Percentiles rank a stretch among this genome's conserved stretches.
These are phyloP conservation scores for Achroia grisella DNA, from an alignment of 1,140 invertebrate genomes.

Conservation along the genomic window DNA sequence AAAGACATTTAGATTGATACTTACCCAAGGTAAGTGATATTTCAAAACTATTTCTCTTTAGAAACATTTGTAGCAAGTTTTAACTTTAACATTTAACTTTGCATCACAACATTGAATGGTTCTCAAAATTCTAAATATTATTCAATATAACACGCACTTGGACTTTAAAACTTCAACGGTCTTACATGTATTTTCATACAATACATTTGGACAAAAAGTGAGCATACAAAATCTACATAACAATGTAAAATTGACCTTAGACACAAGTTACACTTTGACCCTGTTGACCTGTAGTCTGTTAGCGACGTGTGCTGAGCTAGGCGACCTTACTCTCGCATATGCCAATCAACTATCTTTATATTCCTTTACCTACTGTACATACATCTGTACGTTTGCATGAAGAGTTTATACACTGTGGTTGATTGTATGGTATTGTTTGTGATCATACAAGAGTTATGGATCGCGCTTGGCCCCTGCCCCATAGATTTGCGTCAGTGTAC, in stretches of 20 bases:
- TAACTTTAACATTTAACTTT: too few species aligned
- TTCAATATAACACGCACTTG: neutral
- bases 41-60: too few species aligned
- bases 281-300: constrained; percentile 28
- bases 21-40: too few species aligned
- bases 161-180: constrained; percentile 1
- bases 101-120: too few species aligned
- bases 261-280: constrained; percentile 30
- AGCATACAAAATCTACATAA: constrained; percentile 33
- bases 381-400: constrained; percentile 4
- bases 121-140: too few species aligned
- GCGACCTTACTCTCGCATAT: constrained; percentile 23
- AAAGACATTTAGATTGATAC: too few species aligned
- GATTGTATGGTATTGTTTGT: constrained; percentile 14
- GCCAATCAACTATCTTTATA: neutral
- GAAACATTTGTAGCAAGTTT: too few species aligned
- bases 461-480: constrained; percentile 49
- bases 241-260: constrained; percentile 52
- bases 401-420: constrained; percentile 11
- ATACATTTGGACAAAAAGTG: constrained; percentile 21
- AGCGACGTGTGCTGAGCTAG: constrained; percentile 29
- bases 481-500: constrained; percentile 50
- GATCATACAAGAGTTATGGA: constrained; percentile 39
- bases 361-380: constrained; percentile 7
- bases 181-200: constrained; percentile 2